Percentiles rank a stretch among this genome's conserved stretches.
Evolutionary conservation across 1,140 invertebrate genomes (phyloP).

Genomic region (Rhynchophorus ferrugineus): DNA sequence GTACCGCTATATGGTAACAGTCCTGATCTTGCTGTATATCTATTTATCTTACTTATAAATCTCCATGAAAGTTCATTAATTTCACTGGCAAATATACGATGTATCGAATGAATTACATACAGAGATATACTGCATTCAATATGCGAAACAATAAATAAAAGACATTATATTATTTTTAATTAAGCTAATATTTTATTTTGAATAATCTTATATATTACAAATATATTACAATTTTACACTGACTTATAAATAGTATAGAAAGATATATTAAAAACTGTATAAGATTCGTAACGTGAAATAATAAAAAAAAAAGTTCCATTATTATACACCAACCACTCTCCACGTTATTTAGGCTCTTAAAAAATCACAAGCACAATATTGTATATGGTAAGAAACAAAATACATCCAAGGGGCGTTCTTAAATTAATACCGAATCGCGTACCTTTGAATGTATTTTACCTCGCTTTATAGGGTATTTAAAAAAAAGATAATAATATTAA

Average conservation of each 20-base stretch:
- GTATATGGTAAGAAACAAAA: slow-evolving; percentile 18
- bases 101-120: no score
- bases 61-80: no score
- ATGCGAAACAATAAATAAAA: no score
- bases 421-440: not conserved
- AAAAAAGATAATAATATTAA: not conserved
- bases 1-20: no score
- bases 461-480: not conserved
- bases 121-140: no score
- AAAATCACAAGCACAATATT: slow-evolving; percentile 17
- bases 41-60: no score
- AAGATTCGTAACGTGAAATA: slow-evolving; percentile 18
- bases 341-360: slow-evolving; percentile 10
- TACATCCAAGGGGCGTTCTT: slow-evolving; percentile 6
- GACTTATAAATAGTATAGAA: slow-evolving; percentile 30
- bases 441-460: not conserved
- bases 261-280: slow-evolving; percentile 26
- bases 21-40: no score
- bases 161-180: no score
- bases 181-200: slow-evolving; percentile 33
- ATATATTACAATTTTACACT: slow-evolving; percentile 36
- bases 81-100: no score
- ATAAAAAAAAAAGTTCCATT: slow-evolving; percentile 17
- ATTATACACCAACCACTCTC: slow-evolving; percentile 11
- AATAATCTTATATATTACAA: slow-evolving; percentile 35